Evolutionary conservation across 2,888 invertebrate genomes (phyloP), one percentile per base, ranked within the genome.

Genomic region (Drosophila buzzatii): DNA sequence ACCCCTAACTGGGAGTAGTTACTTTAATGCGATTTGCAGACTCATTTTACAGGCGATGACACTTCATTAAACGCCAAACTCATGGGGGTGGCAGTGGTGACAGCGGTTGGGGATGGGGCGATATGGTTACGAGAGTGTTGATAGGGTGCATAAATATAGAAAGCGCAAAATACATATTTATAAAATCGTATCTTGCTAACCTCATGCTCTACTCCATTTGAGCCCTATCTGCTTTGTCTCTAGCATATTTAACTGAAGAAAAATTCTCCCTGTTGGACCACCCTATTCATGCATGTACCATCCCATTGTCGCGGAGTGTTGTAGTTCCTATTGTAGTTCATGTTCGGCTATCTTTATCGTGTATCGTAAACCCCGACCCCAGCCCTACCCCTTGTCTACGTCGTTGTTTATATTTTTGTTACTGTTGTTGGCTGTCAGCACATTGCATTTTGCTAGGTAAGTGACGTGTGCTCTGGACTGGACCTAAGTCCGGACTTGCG

Each of bases 11-110:
- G 55, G 27, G 60, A 82, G 81, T 85, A 85, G 77, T 83, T 79
- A 71, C 72, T 89, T 83, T 89, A 90, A 89, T 90, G 73, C 90
- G 88, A 89, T 89, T 89, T 90, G 84, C 88, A 82, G 89, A 87
- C 90, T 87, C 89, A 90, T 90, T 90, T 89, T 90, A 89, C 90
- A 89, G 90, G 82, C 90, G 89, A 90, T 90, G 89, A 89, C 89
- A 89, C 89, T 89, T 89, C 90, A 89, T 89, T 89, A 90, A 87
- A 89, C 76, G 88, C 72, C 80, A 82, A 87, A 81, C 72, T 56
- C 58, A 70, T 75, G 87, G 70, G 82, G 85, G 75, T 77, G 86
- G 76, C 47, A 62, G 61, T 49, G 57, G 35, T 70, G 45, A 37
- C 44, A 49, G 70, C 23, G 53, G 35, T 44, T 31, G 59, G 18